Evolutionary conservation across 53 echinoderm and acorn worm genomes (phyloP).

Genomic region (Mesocentrotus franciscanus): DNA sequence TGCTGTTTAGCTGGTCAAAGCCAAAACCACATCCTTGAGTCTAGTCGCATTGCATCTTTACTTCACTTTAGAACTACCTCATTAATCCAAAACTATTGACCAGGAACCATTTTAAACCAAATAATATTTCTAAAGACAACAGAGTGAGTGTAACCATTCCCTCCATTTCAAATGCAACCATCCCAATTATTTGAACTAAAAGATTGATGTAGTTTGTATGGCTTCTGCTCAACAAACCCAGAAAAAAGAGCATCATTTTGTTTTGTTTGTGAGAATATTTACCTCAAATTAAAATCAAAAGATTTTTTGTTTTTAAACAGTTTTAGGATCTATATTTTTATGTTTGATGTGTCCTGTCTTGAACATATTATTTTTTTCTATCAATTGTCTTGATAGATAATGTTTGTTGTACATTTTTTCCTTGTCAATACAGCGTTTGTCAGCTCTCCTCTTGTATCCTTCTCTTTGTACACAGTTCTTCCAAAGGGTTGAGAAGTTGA

Average conservation of each 20-base stretch:
- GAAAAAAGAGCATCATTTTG: neutral
- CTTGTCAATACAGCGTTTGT: neutral
- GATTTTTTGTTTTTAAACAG: neutral
- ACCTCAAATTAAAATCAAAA: neutral
- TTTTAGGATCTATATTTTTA: neutral
- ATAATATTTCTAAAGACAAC: neutral
- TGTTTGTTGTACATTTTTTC: neutral
- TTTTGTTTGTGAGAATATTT: neutral
- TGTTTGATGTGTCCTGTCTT: slow-evolving; percentile 17
- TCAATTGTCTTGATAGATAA: neutral
- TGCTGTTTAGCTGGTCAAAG: neutral
- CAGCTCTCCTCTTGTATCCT: slow-evolving; percentile 2
- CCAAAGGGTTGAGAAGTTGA: slow-evolving; percentile 15
- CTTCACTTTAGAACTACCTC: neutral
- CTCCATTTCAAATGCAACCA: neutral
- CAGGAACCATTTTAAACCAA: neutral
- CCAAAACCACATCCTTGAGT: neutral
- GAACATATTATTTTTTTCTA: slow-evolving; percentile 2
- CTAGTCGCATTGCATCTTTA: neutral
- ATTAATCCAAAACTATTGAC: neutral
- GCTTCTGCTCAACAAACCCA: neutral
- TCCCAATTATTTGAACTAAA: neutral
- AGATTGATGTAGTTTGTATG: neutral
- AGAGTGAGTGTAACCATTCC: neutral
- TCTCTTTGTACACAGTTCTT: slow-evolving; percentile 49